Conservation (phyloP, 2,797 vertebrate species). For the Melanotaenia maccullochi region DNA sequence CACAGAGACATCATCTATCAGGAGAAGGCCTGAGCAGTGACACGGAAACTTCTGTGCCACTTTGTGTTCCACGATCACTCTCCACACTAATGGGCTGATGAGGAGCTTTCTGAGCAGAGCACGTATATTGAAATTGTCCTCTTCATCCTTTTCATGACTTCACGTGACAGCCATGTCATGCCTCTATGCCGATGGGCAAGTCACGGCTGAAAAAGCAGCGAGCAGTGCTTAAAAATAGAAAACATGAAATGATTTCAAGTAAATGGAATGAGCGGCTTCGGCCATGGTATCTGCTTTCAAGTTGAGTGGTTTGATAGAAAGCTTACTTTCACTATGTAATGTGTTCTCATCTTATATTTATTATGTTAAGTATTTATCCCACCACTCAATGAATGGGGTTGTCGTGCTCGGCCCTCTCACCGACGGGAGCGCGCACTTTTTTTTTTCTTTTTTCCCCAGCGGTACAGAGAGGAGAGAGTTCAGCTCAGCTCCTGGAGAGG, state of each 20-base stretch:
- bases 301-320: background rate
- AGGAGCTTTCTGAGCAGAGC: slow-evolving; percentile 39
- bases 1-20: slow-evolving; percentile 37
- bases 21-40: slow-evolving; percentile 53
- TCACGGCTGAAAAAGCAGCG: slow-evolving; percentile 13
- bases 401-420: slow-evolving; percentile 63
- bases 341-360: background rate
- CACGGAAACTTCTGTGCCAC: slow-evolving; percentile 64
- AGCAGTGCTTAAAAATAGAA: slow-evolving; percentile 5
- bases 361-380: background rate
- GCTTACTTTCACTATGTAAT: background rate
- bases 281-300: background rate
- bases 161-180: slow-evolving; percentile 62
- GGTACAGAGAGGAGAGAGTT: slow-evolving; percentile 62
- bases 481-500: slow-evolving; percentile 57
- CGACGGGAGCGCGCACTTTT: slow-evolving; percentile 59
- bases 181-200: slow-evolving; percentile 33
- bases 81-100: slow-evolving; percentile 63
- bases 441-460: slow-evolving; percentile 47
- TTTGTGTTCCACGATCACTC: slow-evolving; percentile 23
- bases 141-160: slow-evolving; percentile 58
- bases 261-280: background rate
- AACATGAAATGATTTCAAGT: background rate
- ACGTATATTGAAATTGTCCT: slow-evolving; percentile 55
- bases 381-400: slow-evolving; percentile 64